Conservation (phyloP, 2,888 invertebrate genomes). For the Agrotis puta region DNA sequence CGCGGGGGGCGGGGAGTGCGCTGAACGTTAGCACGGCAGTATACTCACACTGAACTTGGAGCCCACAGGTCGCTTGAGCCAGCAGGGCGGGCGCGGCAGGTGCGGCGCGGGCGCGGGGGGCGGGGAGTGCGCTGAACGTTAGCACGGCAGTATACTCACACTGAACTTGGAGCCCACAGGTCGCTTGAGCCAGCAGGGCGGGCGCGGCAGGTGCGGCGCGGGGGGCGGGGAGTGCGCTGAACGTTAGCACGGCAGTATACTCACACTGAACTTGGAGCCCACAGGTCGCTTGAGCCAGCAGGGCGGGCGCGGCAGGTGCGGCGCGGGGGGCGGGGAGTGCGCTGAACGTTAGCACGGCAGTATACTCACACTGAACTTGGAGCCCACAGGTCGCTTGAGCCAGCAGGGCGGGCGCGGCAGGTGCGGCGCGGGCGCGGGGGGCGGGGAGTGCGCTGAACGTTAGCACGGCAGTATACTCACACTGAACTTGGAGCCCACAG, state of each 20-base stretch:
- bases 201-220: conserved; percentile 93
- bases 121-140: conserved; percentile 94
- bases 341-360: too few relatives aligned
- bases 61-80: conserved; percentile 95
- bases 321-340: conserved; percentile 93
- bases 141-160: too few relatives aligned
- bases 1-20: conserved; percentile 92
- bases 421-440: conserved; percentile 89
- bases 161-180: conserved; percentile 96
- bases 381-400: conserved; percentile 95
- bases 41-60: conserved; percentile 96
- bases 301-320: conserved; percentile 94
- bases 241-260: too few relatives aligned
- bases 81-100: conserved; percentile 95
- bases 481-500: conserved; percentile 95
- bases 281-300: conserved; percentile 95
- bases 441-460: conserved; percentile 94
- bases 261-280: conserved; percentile 96
- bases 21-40: too few relatives aligned
- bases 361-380: conserved; percentile 96
- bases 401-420: conserved; percentile 96
- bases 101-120: conserved; percentile 90
- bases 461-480: too few relatives aligned
- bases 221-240: conserved; percentile 93
- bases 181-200: conserved; percentile 96